Evolutionary conservation across 2,113 vertebrate genomes (phyloP).

Genomic region (Megaceryle torquata): DNA sequence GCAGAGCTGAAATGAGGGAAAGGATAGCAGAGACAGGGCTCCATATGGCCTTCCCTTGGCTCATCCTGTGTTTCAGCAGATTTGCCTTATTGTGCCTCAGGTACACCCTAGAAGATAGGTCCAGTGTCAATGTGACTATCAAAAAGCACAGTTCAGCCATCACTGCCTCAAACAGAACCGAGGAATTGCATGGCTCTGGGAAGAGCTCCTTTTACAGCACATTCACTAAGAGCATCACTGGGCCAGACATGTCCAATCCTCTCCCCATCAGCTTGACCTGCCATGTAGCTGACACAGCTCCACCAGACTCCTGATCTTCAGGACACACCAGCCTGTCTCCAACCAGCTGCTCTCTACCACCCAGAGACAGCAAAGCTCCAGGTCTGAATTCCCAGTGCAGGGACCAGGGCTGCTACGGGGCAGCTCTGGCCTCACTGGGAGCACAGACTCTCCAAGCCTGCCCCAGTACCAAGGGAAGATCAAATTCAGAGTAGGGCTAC

Average conservation of each 20-base stretch:
- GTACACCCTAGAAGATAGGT: neutral
- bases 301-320: fast-evolving
- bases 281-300: fast-evolving
- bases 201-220: neutral
- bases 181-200: fast-evolving
- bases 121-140: neutral
- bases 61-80: neutral
- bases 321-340: neutral
- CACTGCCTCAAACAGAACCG: neutral
- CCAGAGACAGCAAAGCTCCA: neutral
- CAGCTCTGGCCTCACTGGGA: neutral
- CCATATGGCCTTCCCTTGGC: neutral
- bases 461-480: neutral
- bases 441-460: neutral
- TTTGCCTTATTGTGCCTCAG: neutral
- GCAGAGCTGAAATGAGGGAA: neutral
- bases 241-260: neutral
- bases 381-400: neutral
- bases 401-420: neutral
- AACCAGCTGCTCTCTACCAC: neutral
- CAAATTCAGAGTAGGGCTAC: neutral
- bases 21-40: neutral
- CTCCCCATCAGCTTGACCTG: neutral
- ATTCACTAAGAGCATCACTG: neutral
- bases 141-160: neutral